Percentiles rank a stretch among this genome's conserved stretches.
Evolutionary conservation across 1,140 invertebrate genomes (phyloP).

Genomic region (Vanessa atalanta): DNA sequence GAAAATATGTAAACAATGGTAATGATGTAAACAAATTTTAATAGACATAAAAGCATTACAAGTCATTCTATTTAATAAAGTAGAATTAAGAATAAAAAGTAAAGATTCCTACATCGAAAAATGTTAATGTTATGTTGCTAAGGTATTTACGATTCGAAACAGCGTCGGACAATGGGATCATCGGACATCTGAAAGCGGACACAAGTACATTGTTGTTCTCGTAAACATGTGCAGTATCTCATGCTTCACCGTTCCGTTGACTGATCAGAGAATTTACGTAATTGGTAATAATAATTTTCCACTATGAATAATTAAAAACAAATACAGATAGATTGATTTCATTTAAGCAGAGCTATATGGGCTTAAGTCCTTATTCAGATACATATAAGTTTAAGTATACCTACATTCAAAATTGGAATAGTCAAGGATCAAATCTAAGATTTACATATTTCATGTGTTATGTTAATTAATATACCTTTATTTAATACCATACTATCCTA

Average conservation of each 20-base stretch:
- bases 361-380: neutral
- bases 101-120: no score
- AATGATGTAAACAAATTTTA: no score
- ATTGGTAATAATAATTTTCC: slow-evolving; percentile 1
- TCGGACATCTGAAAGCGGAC: slow-evolving; percentile 33
- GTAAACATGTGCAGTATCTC: slow-evolving; percentile 58
- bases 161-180: slow-evolving; percentile 24
- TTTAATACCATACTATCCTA: no score
- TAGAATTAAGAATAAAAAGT: no score
- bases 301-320: slow-evolving; percentile 1
- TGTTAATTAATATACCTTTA: no score
- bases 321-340: neutral
- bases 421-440: no score
- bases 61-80: no score
- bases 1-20: no score
- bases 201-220: slow-evolving; percentile 34
- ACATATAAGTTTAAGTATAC: no score
- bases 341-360: neutral
- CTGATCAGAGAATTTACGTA: slow-evolving; percentile 33
- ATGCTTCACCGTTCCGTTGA: slow-evolving; percentile 51
- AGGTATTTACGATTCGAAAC: neutral
- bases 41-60: no score
- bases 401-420: neutral
- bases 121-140: neutral
- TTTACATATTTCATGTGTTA: no score